These are phyloP conservation scores for Drosophila aldrichi DNA, from an alignment of 2,888 invertebrate genomes.

Conservation along the genomic window DNA sequence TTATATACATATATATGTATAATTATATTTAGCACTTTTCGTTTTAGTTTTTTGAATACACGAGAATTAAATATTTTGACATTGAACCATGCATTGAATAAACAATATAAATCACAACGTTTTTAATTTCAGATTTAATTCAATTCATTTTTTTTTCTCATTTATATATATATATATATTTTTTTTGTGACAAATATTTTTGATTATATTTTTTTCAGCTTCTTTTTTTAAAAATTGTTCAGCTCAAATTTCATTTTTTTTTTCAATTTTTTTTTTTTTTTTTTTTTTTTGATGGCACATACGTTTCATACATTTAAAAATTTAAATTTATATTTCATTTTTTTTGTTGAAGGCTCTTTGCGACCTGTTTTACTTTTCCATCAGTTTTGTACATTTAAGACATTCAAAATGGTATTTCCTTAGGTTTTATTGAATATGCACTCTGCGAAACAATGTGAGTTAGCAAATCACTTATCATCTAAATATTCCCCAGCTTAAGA, in stretches of 20 bases:
- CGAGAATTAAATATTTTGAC: conserved; percentile 51
- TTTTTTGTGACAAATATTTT: conserved; percentile 32
- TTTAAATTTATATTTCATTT: conserved; percentile 33
- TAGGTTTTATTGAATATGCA: conserved; percentile 47
- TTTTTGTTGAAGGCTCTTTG: conserved; percentile 45
- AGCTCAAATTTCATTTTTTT: conserved; percentile 32
- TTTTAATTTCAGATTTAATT: conserved; percentile 59
- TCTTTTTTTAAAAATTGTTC: conserved; percentile 44
- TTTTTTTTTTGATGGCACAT: conserved; percentile 67
- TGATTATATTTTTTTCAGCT: conserved; percentile 35
- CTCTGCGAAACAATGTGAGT: conserved; percentile 24
- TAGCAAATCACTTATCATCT: conserved; percentile 23
- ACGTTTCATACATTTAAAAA: conserved; percentile 62
- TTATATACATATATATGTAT: too few species aligned
- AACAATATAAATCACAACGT: conserved; percentile 77
- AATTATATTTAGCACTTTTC: conserved; percentile 35
- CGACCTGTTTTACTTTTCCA: conserved; percentile 49
- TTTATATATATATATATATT: conserved; percentile 6
- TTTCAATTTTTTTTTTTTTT: conserved; percentile 31
- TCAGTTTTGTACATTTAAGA: conserved; percentile 46
- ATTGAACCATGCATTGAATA: conserved; percentile 72
- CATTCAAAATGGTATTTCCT: conserved; percentile 28
- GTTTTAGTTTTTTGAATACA: conserved; percentile 34
- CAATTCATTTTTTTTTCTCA: conserved; percentile 15
- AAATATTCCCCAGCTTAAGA: conserved; percentile 11